phyloP scores from a whole-genome alignment of 2,797 vertebrate genomes.

The Enteromius thamalakanensis region DNA sequence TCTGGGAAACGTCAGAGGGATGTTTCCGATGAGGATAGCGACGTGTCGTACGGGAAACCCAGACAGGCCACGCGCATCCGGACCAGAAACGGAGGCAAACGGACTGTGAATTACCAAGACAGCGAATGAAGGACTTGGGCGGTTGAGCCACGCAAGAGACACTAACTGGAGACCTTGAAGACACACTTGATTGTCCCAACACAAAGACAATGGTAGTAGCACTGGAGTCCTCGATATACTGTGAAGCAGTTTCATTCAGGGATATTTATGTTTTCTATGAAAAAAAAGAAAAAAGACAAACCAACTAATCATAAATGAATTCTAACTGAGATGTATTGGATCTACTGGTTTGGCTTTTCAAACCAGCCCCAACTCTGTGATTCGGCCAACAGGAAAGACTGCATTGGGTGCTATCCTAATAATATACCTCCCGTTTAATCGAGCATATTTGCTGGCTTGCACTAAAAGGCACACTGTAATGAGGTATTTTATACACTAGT shows the following conservation, averaged over 20 bases:
- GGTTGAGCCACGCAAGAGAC: constrained; percentile 54
- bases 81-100: constrained; percentile 79
- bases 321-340: constrained; percentile 81
- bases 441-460: constrained; percentile 85
- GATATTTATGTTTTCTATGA: constrained; percentile 97
- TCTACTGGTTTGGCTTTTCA: constrained; percentile 82
- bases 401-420: constrained; percentile 80
- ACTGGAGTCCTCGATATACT: constrained; percentile 84
- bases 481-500: constrained; percentile 87
- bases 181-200: constrained; percentile 74
- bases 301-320: constrained; percentile 65
- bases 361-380: constrained; percentile 71
- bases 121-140: constrained; percentile 75
- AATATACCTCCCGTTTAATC: constrained; percentile 84
- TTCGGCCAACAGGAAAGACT: constrained; percentile 72
- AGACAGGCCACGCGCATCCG: constrained; percentile 66
- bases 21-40: constrained; percentile 68
- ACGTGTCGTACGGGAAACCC: constrained; percentile 61
- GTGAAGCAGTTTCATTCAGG: constrained; percentile 92
- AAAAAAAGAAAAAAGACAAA: constrained; percentile 69
- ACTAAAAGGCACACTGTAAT: constrained; percentile 85
- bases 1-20: constrained; percentile 45
- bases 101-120: constrained; percentile 77
- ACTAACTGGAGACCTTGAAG: constrained; percentile 74
- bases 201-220: constrained; percentile 75